These are phyloP conservation scores for Drepana arcuata DNA, from an alignment of 1,140 invertebrate genomes.

Conservation along the genomic window DNA sequence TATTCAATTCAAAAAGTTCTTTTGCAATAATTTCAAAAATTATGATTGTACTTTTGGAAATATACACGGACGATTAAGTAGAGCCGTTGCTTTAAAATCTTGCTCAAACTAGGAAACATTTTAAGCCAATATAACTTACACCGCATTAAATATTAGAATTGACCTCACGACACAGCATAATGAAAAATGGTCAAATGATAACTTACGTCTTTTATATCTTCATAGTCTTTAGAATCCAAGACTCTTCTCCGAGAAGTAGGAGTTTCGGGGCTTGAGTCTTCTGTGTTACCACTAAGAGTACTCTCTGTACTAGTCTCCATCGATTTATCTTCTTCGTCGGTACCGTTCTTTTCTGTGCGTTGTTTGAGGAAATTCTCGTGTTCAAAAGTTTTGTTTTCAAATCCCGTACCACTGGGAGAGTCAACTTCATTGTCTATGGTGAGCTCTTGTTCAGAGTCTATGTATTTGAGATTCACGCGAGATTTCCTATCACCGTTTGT, in stretches of 20 bases:
- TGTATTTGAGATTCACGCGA: constrained; percentile 41
- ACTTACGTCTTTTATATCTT: constrained; percentile 60
- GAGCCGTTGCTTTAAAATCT: too few species aligned
- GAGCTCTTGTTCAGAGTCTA: constrained; percentile 48
- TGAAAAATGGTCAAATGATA: constrained; percentile 15
- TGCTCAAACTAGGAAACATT: too few species aligned
- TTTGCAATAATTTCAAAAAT: too few species aligned
- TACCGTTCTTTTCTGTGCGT: constrained; percentile 40
- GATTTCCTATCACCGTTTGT: constrained; percentile 22
- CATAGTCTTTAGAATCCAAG: constrained; percentile 44
- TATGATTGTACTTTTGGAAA: too few species aligned
- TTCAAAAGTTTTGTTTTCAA: constrained; percentile 70
- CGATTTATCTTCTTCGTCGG: constrained; percentile 33
- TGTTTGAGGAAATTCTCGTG: constrained; percentile 66
- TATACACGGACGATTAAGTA: too few species aligned
- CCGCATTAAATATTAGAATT: too few species aligned
- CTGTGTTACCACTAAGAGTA: constrained; percentile 50
- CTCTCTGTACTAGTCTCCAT: constrained; percentile 64
- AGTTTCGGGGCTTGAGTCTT: constrained; percentile 55
- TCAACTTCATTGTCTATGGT: constrained; percentile 48
- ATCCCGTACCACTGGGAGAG: constrained; percentile 59
- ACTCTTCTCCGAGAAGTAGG: constrained; percentile 43
- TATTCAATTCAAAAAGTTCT: too few species aligned
- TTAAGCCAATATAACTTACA: too few species aligned
- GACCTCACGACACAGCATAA: too few species aligned